Base-by-base conservation (phyloP, 2,797 vertebrate species). In the Odontamblyopus rebecca region DNA sequence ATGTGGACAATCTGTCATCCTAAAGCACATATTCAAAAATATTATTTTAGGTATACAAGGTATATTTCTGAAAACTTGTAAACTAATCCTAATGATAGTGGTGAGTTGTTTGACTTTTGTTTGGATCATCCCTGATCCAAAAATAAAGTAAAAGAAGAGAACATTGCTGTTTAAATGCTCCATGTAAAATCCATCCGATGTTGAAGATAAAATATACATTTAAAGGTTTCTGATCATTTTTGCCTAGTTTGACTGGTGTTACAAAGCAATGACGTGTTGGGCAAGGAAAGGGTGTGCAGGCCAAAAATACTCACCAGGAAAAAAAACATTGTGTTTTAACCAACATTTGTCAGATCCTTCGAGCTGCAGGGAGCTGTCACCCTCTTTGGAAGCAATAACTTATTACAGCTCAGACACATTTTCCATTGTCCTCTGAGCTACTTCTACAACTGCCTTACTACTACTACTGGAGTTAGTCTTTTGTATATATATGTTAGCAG, bases 231-330 rank as follows among this genome's bases (percentile, higher is more conserved):
- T n/a, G 60, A 13, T 15, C 15, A 3, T 64, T 65, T 51, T 80
- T 19, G 9, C 15, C 19, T 16, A 51, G 61, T 71, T 53, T 70
- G 3, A 38, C 27, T 61, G 15, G 1, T 72, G 78, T 50, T 27
- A 66, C 68, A 79, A 79, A 70, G 59, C 76, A 78, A 67, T 56
- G 74, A 65, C 57, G 67, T n/a, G 18, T 12, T 29, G 74, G 62
- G 66, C 69, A 29, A 83, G 80, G 85, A 75, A 90, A 81, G 76
- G 81, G 82, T 82, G 78, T 77, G 78, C 69, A 68, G 60, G 77
- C 77, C 72, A 73, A 67, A 87, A 85, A 88, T 87, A 75, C 59
- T 74, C 67, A 72, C 7, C 81, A 85, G 81, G 82, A 87, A 88
- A 85, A 23, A 30, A 85, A 89, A 88, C 75, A 83, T 72, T 56